Conservation (phyloP, 23 tunicate species). For the Oikopleura dioica region DNA sequence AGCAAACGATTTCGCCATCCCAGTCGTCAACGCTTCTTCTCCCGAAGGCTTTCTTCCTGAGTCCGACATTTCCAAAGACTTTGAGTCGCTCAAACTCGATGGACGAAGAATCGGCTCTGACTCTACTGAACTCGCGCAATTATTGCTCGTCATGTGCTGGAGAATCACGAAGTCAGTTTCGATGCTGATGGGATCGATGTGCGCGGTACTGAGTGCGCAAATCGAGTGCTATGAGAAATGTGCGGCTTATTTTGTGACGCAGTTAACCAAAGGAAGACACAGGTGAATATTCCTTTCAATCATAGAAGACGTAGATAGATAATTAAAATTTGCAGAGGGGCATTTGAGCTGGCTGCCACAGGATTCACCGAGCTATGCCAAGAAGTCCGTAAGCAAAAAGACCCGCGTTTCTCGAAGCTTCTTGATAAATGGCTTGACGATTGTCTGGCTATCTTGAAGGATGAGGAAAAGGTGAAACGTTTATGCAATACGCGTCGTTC, state of each 20-base stretch:
- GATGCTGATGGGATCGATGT: not conserved
- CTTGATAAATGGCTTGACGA: not conserved
- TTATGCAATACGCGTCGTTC: constrained; percentile 9
- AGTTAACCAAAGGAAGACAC: not conserved
- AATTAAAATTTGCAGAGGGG: too few relatives aligned
- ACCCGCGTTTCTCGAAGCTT: not conserved
- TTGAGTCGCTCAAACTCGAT: not conserved
- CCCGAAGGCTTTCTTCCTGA: constrained; percentile 6
- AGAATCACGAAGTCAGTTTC: not conserved
- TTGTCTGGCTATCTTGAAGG: not conserved
- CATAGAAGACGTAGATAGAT: too few relatives aligned
- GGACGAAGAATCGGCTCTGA: not conserved
- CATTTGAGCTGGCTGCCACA: constrained; percentile 10
- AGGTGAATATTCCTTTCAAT: too few relatives aligned
- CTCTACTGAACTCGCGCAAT: not conserved
- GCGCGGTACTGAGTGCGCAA: not conserved
- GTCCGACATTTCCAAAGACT: not conserved
- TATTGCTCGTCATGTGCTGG: constrained; percentile 11
- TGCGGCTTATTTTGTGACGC: not conserved
- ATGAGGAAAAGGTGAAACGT: not conserved
- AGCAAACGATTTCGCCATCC: not conserved
- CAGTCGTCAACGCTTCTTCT: not conserved
- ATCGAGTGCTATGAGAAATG: not conserved
- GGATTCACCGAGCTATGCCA: not conserved
- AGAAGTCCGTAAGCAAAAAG: not conserved